A percentile compares a stretch with the other conserved stretches of the same genome.
phyloP scores from a whole-genome alignment of 53 echinoderm and acorn worm species.

The Henricia sp. region DNA sequence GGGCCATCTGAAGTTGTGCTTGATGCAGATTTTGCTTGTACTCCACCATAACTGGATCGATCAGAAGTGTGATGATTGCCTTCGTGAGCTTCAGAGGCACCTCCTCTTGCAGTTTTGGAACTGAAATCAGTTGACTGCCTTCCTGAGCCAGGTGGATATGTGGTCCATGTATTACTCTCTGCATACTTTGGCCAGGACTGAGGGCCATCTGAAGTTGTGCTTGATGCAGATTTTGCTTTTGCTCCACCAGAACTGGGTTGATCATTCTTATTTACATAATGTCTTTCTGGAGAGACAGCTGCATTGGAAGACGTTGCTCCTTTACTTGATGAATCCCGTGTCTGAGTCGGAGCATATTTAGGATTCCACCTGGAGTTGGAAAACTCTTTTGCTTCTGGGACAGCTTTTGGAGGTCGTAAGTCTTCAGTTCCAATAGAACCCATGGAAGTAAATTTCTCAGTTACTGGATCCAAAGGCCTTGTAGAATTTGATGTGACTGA shows the following conservation, averaged over 20 bases:
- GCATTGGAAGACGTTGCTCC: not conserved
- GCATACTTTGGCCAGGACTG: not conserved
- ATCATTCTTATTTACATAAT: not conserved
- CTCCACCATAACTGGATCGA: too few species aligned
- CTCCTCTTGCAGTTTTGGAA: not conserved
- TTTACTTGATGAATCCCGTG: not conserved
- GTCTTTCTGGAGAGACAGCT: not conserved
- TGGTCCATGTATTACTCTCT: not conserved
- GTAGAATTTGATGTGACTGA: not conserved
- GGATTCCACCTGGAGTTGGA: not conserved
- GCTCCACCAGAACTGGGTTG: not conserved
- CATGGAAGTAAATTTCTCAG: not conserved
- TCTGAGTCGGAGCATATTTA: not conserved
- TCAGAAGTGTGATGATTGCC: too few species aligned
- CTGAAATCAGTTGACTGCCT: not conserved
- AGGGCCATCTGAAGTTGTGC: not conserved
- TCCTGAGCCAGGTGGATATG: slow-evolving; percentile 9
- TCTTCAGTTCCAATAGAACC: not conserved
- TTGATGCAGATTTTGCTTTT: slow-evolving; percentile 15
- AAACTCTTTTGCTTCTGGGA: not conserved
- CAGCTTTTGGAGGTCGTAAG: not conserved
- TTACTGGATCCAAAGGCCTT: not conserved
- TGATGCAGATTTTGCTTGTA: too few species aligned
- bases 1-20: too few species aligned
- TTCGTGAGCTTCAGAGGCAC: not conserved